Percentiles rank a stretch among this genome's conserved stretches.
Evolutionary conservation across 2,113 vertebrate species (phyloP).

Genomic region (Lophura nycthemera): DNA sequence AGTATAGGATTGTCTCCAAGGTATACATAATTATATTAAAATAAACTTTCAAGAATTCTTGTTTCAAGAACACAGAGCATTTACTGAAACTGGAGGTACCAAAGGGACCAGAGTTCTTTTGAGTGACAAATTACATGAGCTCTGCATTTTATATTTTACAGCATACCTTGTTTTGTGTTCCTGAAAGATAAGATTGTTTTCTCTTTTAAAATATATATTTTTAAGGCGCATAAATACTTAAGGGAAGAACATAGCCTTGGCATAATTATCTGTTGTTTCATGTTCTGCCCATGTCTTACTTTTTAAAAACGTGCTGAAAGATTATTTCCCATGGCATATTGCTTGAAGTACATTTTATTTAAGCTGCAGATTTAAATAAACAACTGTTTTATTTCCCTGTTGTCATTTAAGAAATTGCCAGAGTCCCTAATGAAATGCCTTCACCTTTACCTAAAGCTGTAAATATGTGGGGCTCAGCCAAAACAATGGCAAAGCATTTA

Average conservation of each 20-base stretch:
- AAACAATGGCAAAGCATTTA: background rate
- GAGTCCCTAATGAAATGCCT: background rate
- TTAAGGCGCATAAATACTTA: background rate
- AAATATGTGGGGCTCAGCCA: background rate
- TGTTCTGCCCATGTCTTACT: background rate
- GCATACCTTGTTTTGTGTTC: slow-evolving; percentile 13
- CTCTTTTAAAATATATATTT: background rate
- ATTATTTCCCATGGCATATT: background rate
- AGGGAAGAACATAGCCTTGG: background rate
- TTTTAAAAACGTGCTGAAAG: background rate
- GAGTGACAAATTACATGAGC: slow-evolving; percentile 35
- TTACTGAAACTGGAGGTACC: slow-evolving; percentile 23
- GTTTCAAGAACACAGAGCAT: background rate
- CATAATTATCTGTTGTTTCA: background rate
- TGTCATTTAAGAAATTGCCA: background rate
- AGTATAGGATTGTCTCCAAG: background rate
- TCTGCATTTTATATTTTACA: slow-evolving; percentile 6
- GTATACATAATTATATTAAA: slow-evolving; percentile 34
- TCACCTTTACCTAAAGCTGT: background rate
- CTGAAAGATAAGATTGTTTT: slow-evolving; percentile 42
- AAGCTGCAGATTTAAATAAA: slow-evolving; percentile 20
- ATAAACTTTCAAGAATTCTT: background rate
- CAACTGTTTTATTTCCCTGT: background rate
- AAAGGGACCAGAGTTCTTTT: slow-evolving; percentile 12
- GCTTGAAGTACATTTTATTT: background rate